Conservation (phyloP, 2,888 invertebrate genomes). For the Lottia gigantea region DNA sequence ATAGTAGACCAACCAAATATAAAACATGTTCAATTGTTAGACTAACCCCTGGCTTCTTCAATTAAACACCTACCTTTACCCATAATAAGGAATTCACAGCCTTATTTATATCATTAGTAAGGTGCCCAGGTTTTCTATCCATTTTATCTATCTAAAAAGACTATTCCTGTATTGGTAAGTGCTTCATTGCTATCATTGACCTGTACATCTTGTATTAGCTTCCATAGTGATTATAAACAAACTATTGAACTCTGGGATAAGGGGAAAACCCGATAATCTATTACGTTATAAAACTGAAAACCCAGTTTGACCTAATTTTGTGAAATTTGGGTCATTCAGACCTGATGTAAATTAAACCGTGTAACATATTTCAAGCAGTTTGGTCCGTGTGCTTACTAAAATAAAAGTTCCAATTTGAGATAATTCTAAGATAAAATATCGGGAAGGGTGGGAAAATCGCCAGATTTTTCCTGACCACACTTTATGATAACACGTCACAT, state of each 20-base stretch:
- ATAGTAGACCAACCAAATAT: too few species aligned
- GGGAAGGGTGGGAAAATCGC: too few species aligned
- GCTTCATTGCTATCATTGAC: too few species aligned
- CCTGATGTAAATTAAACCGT: too few species aligned
- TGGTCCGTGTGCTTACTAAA: too few species aligned
- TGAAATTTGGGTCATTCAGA: too few species aligned
- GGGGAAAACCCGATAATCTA: conserved; percentile 23
- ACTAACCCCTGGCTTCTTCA: neutral
- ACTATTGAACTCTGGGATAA: conserved; percentile 35
- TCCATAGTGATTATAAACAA: conserved; percentile 34
- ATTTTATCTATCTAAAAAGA: conserved; percentile 30
- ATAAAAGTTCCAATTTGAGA: too few species aligned
- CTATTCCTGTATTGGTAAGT: too few species aligned
- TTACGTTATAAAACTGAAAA: neutral
- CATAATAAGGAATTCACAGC: conserved; percentile 56
- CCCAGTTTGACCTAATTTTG: too few species aligned
- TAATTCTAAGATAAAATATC: too few species aligned
- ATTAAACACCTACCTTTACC: conserved; percentile 52
- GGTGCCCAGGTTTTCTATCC: conserved; percentile 59
- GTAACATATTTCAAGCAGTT: too few species aligned
- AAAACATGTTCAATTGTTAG: too few species aligned
- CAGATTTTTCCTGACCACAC: neutral
- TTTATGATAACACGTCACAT: conserved; percentile 12
- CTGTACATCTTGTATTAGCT: neutral
- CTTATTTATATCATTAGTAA: conserved; percentile 53